Conservation (phyloP, 2,113 vertebrate genomes). For the Paramormyrops kingsleyae region DNA sequence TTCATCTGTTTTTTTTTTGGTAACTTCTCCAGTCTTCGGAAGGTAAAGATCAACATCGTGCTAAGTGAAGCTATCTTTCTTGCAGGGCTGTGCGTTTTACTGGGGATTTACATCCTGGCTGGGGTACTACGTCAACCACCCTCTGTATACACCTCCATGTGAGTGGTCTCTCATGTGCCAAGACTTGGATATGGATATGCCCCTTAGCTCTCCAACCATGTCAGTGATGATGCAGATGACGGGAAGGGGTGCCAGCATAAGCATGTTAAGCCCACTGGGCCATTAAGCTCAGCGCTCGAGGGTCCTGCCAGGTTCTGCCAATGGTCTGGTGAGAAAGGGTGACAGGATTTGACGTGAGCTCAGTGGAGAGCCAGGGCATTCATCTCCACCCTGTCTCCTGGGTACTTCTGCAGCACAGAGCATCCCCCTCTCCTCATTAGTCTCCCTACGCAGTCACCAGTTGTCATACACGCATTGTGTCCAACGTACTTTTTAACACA, state of each 20-base stretch:
- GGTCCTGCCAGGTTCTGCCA: not conserved
- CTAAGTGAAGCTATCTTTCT: conserved; percentile 24
- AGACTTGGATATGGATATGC: not conserved
- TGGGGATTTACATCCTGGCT: conserved; percentile 67
- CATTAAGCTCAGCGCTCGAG: not conserved
- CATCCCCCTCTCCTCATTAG: not conserved
- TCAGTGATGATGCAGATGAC: not conserved
- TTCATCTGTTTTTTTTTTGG: conserved; percentile 12
- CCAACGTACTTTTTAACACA: not conserved
- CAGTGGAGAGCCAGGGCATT: too few species aligned
- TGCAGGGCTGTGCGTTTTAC: conserved; percentile 66
- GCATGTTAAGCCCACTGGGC: not conserved
- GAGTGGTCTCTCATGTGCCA: not conserved
- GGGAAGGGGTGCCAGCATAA: not conserved
- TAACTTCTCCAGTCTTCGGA: not conserved
- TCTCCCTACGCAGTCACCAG: not conserved
- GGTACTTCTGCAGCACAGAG: not conserved
- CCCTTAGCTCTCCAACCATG: conserved; percentile 1
- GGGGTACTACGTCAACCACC: conserved; percentile 72
- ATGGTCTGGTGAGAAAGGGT: not conserved
- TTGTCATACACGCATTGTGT: not conserved
- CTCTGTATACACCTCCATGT: conserved; percentile 57
- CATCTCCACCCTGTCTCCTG: not conserved
- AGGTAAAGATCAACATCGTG: conserved; percentile 17
- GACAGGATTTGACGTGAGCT: not conserved